These are phyloP conservation scores for Engraulis encrasicolus DNA, from an alignment of 2,113 vertebrate species.

Conservation along the genomic window DNA sequence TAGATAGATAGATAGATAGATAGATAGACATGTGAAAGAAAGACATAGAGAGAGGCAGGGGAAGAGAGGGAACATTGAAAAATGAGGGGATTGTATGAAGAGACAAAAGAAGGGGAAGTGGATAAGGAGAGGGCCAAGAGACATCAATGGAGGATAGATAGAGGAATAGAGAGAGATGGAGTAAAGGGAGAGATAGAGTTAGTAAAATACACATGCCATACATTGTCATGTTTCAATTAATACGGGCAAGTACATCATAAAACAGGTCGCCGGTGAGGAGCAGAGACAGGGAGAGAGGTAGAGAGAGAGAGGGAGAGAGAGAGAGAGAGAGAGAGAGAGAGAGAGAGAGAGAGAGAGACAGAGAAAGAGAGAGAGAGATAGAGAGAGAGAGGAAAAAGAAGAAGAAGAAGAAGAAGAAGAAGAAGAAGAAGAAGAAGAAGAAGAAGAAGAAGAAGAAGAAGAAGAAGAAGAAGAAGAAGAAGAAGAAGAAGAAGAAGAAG, in stretches of 20 bases:
- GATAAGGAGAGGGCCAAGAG: conserved; percentile 57
- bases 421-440: not conserved
- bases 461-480: not conserved
- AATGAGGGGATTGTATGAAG: not conserved
- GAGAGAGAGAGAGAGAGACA: not conserved
- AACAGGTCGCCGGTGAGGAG: no score
- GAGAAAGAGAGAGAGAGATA: not conserved
- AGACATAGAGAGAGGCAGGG: not conserved
- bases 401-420: not conserved
- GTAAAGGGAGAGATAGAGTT: conserved; percentile 9
- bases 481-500: not conserved
- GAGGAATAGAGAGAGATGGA: conserved; percentile 24
- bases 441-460: not conserved
- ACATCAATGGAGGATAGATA: conserved; percentile 16
- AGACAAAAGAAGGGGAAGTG: not conserved
- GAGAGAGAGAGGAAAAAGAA: not conserved
- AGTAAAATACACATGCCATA: conserved; percentile 49
- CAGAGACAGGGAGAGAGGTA: not conserved
- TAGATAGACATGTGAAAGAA: not conserved
- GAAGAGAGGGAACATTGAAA: not conserved
- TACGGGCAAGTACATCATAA: conserved; percentile 24
- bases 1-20: not conserved
- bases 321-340: conserved; percentile 9
- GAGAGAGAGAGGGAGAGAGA: conserved; percentile 6
- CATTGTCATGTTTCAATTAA: conserved; percentile 50